Conservation (phyloP, 2,888 invertebrate genomes). For the Eilema griseolum region DNA sequence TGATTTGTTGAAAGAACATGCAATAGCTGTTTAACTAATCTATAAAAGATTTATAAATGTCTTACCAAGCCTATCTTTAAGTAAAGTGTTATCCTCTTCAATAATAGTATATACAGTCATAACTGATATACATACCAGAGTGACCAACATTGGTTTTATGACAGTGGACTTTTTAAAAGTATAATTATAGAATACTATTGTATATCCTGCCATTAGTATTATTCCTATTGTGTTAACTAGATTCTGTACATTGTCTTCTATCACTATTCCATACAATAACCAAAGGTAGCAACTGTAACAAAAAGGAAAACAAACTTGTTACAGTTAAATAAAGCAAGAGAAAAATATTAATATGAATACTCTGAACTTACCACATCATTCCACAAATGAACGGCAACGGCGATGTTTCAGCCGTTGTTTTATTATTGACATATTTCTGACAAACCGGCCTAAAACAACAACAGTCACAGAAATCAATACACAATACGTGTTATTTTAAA, state of each 20-base stretch:
- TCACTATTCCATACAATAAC: slow-evolving; percentile 93
- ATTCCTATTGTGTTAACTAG: slow-evolving; percentile 92
- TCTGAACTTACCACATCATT: not conserved
- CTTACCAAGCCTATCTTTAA: slow-evolving; percentile 89
- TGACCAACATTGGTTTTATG: slow-evolving; percentile 87
- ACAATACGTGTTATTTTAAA: slow-evolving; percentile 10
- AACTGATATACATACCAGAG: slow-evolving; percentile 82
- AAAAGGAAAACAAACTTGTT: slow-evolving; percentile 26
- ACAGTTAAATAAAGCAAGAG: not conserved
- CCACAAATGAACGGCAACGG: slow-evolving; percentile 93
- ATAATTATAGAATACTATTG: slow-evolving; percentile 90
- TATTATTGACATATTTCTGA: slow-evolving; percentile 90
- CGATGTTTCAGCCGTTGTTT: slow-evolving; percentile 92
- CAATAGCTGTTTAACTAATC: not conserved
- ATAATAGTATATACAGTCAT: slow-evolving; percentile 87
- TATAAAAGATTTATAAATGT: not conserved
- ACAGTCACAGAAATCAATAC: slow-evolving; percentile 11
- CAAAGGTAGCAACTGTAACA: slow-evolving; percentile 91
- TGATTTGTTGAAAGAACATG: not conserved
- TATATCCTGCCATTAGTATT: slow-evolving; percentile 90
- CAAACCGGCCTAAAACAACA: slow-evolving; percentile 90
- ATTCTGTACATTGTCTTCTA: slow-evolving; percentile 90
- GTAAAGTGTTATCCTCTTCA: slow-evolving; percentile 83
- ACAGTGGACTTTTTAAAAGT: slow-evolving; percentile 90
- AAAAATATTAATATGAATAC: slow-evolving; percentile 7